Percentiles rank a stretch among this genome's conserved stretches.
Evolutionary conservation across 2,113 vertebrate genomes (phyloP).

Genomic region (Greenwoodochromis staneri): DNA sequence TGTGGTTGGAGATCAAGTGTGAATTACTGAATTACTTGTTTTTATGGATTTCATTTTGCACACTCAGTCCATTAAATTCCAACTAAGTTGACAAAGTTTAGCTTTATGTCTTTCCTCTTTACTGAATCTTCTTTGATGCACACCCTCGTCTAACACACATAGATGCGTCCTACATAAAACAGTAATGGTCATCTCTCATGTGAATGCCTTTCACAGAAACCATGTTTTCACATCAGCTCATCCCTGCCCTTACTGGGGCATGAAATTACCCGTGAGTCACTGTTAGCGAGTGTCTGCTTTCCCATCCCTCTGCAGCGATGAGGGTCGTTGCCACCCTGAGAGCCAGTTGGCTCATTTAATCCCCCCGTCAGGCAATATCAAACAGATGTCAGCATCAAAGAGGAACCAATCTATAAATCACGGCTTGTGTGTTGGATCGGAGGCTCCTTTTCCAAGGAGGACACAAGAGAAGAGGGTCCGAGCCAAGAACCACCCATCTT

Average conservation of each 20-base stretch:
- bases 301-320: conserved; percentile 42
- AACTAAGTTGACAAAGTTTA: not conserved
- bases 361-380: conserved; percentile 62
- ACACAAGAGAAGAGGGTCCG: conserved; percentile 56
- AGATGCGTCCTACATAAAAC: not conserved
- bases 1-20: conserved; percentile 8
- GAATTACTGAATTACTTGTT: conserved; percentile 21
- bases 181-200: not conserved
- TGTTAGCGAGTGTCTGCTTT: conserved; percentile 39
- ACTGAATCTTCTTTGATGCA: not conserved
- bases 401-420: conserved; percentile 67
- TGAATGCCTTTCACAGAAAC: not conserved
- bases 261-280: conserved; percentile 57
- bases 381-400: conserved; percentile 74
- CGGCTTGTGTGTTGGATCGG: conserved; percentile 59
- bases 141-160: not conserved
- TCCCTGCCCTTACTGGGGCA: conserved; percentile 12
- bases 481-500: conserved; percentile 69
- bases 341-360: conserved; percentile 60
- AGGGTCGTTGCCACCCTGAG: conserved; percentile 52
- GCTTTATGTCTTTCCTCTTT: not conserved
- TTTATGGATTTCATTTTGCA: not conserved
- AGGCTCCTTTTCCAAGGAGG: conserved; percentile 51
- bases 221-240: conserved; percentile 41
- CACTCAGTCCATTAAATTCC: not conserved